A percentile compares a stretch with the other conserved stretches of the same genome.
Evolutionary conservation across 2,888 invertebrate genomes (phyloP).

Genomic region (Drosophila mercatorum): DNA sequence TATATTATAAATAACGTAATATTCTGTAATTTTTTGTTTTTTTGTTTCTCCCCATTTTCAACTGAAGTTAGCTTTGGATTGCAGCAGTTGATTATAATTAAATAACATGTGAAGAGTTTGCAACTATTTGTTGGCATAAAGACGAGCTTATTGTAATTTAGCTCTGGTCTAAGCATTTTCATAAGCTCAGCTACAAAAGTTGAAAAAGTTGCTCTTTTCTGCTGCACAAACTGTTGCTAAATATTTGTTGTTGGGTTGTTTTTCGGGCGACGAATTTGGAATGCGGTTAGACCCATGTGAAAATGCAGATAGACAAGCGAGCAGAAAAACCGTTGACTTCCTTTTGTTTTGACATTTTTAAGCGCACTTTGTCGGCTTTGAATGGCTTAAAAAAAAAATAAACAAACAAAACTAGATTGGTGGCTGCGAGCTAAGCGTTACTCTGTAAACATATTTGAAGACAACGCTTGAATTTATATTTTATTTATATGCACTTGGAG

Average conservation of each 20-base stretch:
- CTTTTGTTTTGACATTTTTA: conserved; percentile 72
- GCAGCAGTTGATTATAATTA: conserved; percentile 23
- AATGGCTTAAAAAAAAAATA: conserved; percentile 23
- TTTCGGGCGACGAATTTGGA: conserved; percentile 29
- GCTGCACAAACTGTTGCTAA: conserved; percentile 21
- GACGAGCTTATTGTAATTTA: conserved; percentile 49
- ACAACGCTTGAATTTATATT: neutral
- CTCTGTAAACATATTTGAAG: neutral
- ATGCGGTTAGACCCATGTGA: conserved; percentile 40
- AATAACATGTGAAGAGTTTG: conserved; percentile 21
- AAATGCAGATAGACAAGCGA: conserved; percentile 41
- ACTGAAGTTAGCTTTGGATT: conserved; percentile 6
- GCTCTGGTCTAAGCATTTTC: conserved; percentile 41
- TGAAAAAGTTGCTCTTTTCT: conserved; percentile 12
- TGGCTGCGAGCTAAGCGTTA: neutral
- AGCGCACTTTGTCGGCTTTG: conserved; percentile 76
- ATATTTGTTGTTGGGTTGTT: conserved; percentile 30
- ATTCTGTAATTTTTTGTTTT: neutral
- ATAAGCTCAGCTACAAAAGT: conserved; percentile 26
- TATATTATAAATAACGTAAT: too few species aligned
- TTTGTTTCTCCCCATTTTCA: neutral
- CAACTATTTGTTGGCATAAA: conserved; percentile 16
- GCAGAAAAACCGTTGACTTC: conserved; percentile 22
- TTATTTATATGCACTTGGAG: neutral
- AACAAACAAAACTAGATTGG: neutral